These are phyloP conservation scores for Meloidogyne chitwoodi DNA, from an alignment of 1,140 invertebrate species.

Conservation along the genomic window DNA sequence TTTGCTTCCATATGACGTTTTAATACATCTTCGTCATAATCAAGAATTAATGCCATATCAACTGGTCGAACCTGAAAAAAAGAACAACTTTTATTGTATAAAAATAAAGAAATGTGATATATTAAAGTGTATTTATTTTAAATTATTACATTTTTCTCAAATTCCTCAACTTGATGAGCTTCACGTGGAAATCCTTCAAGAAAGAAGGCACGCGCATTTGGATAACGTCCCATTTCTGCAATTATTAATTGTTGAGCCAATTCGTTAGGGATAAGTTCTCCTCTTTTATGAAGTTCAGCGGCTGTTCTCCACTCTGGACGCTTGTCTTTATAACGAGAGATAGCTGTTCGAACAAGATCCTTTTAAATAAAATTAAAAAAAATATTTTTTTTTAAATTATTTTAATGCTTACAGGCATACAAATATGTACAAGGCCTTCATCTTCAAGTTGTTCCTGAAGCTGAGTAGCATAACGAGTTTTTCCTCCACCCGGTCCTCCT, in stretches of 20 bases:
- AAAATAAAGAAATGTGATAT: too few species aligned
- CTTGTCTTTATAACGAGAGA: constrained; percentile 55
- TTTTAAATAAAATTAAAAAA: background rate
- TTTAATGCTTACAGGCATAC: constrained; percentile 40
- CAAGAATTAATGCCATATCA: constrained; percentile 58
- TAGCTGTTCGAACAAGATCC: constrained; percentile 49
- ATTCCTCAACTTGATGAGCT: constrained; percentile 59
- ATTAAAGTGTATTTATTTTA: background rate
- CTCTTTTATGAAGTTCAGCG: constrained; percentile 48
- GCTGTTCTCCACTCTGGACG: constrained; percentile 57
- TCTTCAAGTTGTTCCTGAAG: constrained; percentile 45
- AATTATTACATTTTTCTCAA: constrained; percentile 49
- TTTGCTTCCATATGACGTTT: constrained; percentile 51
- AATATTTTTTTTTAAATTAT: background rate
- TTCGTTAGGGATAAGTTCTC: constrained; percentile 58
- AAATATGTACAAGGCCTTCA: constrained; percentile 56
- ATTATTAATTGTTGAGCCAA: constrained; percentile 55
- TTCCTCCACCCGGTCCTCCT: constrained; percentile 58
- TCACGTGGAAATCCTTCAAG: constrained; percentile 55
- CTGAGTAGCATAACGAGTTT: constrained; percentile 53
- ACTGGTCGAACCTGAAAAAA: constrained; percentile 49
- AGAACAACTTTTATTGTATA: background rate
- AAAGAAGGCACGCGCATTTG: constrained; percentile 52
- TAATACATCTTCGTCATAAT: constrained; percentile 57
- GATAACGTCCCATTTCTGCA: constrained; percentile 58